Percentiles rank a stretch among this genome's conserved stretches.
These are phyloP conservation scores for Oxycera nigricornis DNA, from an alignment of 2,888 invertebrate genomes.

Conservation along the genomic window DNA sequence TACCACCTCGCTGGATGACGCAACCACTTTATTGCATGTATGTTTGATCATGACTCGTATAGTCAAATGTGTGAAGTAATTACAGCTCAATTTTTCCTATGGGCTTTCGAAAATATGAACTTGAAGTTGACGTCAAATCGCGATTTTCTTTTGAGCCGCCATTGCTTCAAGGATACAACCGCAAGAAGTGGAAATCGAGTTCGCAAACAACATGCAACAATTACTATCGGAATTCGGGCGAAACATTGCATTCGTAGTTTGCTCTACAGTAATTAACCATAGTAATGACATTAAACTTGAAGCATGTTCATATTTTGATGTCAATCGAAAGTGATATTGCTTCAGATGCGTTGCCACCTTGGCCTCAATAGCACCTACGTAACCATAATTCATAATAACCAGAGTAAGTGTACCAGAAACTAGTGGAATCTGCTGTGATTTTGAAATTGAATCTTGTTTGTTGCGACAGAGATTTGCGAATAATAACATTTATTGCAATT, in stretches of 20 bases:
- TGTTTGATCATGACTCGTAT: conserved; percentile 33
- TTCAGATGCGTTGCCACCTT: conserved; percentile 17
- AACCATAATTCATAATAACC: too few species aligned
- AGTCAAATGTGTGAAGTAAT: conserved; percentile 29
- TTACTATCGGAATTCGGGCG: conserved; percentile 30
- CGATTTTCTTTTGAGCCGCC: background rate
- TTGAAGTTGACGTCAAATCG: background rate
- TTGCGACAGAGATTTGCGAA: too few species aligned
- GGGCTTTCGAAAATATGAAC: background rate
- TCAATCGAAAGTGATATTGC: conserved; percentile 24
- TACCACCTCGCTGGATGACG: background rate
- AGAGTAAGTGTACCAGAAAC: too few species aligned
- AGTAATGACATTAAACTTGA: conserved; percentile 40
- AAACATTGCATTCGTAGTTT: conserved; percentile 20
- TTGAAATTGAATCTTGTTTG: too few species aligned
- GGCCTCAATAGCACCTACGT: conserved; percentile 29
- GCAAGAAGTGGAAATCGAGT: conserved; percentile 8
- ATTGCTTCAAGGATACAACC: conserved; percentile 2
- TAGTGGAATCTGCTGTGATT: too few species aligned
- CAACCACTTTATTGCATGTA: conserved; percentile 33
- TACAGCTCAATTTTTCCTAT: background rate
- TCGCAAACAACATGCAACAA: background rate
- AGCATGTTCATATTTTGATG: background rate
- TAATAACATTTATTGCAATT: too few species aligned
- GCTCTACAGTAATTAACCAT: conserved; percentile 16